These are phyloP conservation scores for Macrotus californicus DNA, from an alignment of 2,113 vertebrate genomes.

Conservation along the genomic window DNA sequence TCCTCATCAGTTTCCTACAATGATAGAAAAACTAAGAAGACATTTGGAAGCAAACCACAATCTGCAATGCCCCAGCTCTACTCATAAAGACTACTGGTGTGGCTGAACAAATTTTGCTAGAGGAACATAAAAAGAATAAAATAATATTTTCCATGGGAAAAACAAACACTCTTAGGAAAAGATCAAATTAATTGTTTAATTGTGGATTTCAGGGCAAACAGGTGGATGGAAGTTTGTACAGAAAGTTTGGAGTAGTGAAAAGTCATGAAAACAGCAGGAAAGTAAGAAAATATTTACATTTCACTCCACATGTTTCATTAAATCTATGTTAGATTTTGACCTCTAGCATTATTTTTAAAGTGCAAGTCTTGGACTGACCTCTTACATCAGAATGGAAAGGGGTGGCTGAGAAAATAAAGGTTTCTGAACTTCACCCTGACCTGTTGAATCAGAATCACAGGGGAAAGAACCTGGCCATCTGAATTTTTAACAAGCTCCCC, in stretches of 20 bases:
- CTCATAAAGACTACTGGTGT: not conserved
- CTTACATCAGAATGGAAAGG: not conserved
- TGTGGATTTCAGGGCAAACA: not conserved
- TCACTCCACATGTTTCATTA: conserved; percentile 8
- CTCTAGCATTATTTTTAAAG: not conserved
- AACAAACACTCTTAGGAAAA: not conserved
- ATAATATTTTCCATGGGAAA: not conserved
- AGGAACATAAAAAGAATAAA: not conserved
- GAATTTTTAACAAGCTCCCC: not conserved
- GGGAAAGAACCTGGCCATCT: not conserved
- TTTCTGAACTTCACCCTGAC: not conserved
- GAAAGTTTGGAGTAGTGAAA: not conserved
- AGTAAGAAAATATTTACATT: not conserved
- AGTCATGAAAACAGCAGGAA: not conserved
- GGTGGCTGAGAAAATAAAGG: not conserved
- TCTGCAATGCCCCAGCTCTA: not conserved
- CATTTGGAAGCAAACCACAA: not conserved
- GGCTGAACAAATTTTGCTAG: not conserved
- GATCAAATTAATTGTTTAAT: not conserved
- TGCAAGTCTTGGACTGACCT: not conserved
- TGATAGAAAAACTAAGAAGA: not conserved
- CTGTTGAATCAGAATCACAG: not conserved
- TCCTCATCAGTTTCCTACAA: not conserved
- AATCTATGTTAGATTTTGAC: not conserved
- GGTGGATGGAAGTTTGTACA: not conserved